Conservation (phyloP, 1,140 invertebrate genomes). For the Mizuhopecten yessoensis region DNA sequence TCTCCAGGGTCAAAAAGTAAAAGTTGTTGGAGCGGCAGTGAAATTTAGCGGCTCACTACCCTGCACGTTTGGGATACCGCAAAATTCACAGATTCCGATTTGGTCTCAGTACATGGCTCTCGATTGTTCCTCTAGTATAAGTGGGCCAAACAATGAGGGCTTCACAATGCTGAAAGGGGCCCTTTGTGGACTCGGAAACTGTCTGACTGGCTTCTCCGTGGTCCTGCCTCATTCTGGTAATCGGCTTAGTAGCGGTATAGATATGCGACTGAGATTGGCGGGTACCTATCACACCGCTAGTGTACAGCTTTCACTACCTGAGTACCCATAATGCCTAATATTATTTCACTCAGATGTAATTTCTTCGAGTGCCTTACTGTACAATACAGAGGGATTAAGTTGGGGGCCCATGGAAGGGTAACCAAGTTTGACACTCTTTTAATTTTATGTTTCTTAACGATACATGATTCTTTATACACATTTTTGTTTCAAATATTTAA, state of each 20-base stretch:
- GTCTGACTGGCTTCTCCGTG: neutral
- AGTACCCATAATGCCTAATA: conserved; percentile 38
- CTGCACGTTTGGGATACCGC: neutral
- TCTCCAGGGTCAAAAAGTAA: neutral
- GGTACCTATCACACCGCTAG: neutral
- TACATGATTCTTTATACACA: too few species aligned
- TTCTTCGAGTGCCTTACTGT: conserved; percentile 24
- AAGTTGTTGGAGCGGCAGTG: neutral
- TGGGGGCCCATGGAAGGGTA: neutral
- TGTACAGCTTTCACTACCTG: conserved; percentile 16
- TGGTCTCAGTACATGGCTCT: neutral
- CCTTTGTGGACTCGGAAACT: neutral
- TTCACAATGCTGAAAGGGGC: conserved; percentile 6
- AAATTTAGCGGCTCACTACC: neutral
- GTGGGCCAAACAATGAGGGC: neutral
- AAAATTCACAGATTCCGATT: neutral
- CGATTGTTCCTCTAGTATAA: neutral
- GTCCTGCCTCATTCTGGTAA: neutral
- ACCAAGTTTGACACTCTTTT: neutral
- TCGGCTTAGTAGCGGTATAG: conserved; percentile 9
- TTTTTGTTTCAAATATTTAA: too few species aligned
- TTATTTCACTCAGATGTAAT: conserved; percentile 3
- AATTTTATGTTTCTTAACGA: too few species aligned
- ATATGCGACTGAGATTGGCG: conserved; percentile 1
- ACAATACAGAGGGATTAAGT: neutral